Evolutionary conservation across 2,888 invertebrate species (phyloP), one percentile per base, ranked within the genome.

Genomic region (Glaucopsyche alexis): DNA sequence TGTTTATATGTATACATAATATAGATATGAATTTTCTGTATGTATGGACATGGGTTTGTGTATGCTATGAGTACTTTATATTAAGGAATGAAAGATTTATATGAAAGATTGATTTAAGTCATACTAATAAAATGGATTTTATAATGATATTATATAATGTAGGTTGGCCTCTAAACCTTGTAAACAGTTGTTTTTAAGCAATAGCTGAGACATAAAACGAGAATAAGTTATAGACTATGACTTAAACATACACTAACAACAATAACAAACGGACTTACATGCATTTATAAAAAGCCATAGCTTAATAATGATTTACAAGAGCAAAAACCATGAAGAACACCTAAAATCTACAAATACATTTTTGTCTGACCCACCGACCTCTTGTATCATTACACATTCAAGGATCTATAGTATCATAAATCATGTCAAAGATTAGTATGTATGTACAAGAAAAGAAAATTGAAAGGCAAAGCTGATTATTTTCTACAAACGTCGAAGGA

Each of bases 261-360:
- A 72, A 71, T 72, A 75, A 78, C 72, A 76, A 75, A 82, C 82
- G 79, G 82, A 86, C 89, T 89, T 88, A 90, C 90, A 88, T 86
- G 87, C 87, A 83, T 79, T 77, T 77, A 84, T 83, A 84, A 77
- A 84, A 84, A 85, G 83, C 85, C 84, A 85, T 85, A 80, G 74
- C 82, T 80, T 79, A 80, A 76, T 81, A 82, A 78, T 78, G 81
- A 83, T 79, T 80, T 79, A 87, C 40, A 86, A 85, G 89, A 90
- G 90, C 89, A 89, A 90, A 90, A 85, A 86, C 89, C 90, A 91
- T 89, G 87, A 87, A 83, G 81, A 83, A 80, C 82, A 83, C 81
- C 81, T 84, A 85, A 85, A 84, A 79, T 81, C 80, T 84, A 85
- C 77, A 85, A 85, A 84, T 81, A 83, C 80, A 84, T 86, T 86